Evolutionary conservation across 2,113 vertebrate species (phyloP), one percentile per base, ranked within the genome.

Genomic region (Poeciliopsis occidentalis): DNA sequence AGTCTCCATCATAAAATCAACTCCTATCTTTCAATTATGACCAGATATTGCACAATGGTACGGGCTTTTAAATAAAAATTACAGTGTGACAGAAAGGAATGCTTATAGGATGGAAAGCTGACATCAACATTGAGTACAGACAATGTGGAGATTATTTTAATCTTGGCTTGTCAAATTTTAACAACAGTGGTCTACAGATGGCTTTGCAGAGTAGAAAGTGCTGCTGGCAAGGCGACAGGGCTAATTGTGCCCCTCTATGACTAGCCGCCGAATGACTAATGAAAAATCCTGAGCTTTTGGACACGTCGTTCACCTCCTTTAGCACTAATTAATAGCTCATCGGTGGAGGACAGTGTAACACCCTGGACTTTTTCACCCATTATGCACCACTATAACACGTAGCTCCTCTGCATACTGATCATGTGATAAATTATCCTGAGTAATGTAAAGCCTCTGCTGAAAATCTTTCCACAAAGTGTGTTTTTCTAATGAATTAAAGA

Each of bases 401-500:
- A 44, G 82, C 76, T 81, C 71, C 85, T 86, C 90, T 90, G 91
- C 86, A 93, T 92, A 89, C 86, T 80, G 88, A 93, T 85, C 69
- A 15, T 83, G 87, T 85, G 82, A 92, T 93, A 93, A 90, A 91
- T 80, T 78, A 69, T 78, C 64, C 26, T 0, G 32, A 83, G 75
- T 72, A 89, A 86, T 83, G 87, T 87, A 86, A 91, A 87, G 86
- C 84, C 83, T 89, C 79, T 67, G 71, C 88, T 84, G 71, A 91
- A 90, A 88, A 88, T 90, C 85, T 89, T 92, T 78, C 87, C 71
- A 75, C 81, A 82, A 93, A 91, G 82, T 91, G 83, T 90, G 88
- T 90, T 93, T 94, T 94, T 90, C 91, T 93, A 94, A 94, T 94
- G 91, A 94, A 94, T 94, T 94, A 94, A 95, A 94, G 89, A 94